These are phyloP conservation scores for Chondrilla cf. caribensis DNA, from an alignment of 37 sponge, comb jelly and placozoan genomes.

Conservation along the genomic window DNA sequence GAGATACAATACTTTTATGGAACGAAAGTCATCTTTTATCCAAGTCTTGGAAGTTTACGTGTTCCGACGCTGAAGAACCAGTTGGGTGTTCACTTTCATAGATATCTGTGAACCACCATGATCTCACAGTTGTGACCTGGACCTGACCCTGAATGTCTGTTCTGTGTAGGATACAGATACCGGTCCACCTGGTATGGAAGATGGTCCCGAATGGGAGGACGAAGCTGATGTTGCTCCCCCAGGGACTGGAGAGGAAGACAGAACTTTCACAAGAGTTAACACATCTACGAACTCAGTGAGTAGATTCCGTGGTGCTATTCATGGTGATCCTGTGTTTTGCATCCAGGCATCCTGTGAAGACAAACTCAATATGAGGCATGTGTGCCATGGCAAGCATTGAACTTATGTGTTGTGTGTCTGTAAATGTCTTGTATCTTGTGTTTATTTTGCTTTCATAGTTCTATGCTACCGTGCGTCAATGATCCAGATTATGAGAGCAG, in stretches of 20 bases:
- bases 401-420: no score
- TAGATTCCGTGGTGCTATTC: not conserved
- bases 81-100: not conserved
- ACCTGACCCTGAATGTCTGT: not conserved
- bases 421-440: conserved; percentile 1
- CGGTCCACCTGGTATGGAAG: not conserved
- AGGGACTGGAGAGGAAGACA: conserved; percentile 9
- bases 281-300: not conserved
- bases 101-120: not conserved
- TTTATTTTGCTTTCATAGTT: conserved; percentile 4
- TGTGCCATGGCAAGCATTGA: not conserved
- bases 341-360: conserved; percentile 11
- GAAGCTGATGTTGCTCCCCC: conserved; percentile 14
- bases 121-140: not conserved
- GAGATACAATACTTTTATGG: no score
- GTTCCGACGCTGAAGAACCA: not conserved
- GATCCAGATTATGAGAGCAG: conserved; percentile 25
- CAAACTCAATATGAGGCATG: conserved; percentile 22
- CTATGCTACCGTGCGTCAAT: conserved; percentile 3
- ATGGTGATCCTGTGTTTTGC: not conserved
- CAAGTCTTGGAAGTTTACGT: no score
- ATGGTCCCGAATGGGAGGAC: not conserved
- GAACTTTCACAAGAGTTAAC: not conserved
- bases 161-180: not conserved
- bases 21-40: no score